Percentiles rank a stretch among this genome's conserved stretches.
Conservation (phyloP, 2,888 invertebrate species). For the Rutpela maculata region DNA sequence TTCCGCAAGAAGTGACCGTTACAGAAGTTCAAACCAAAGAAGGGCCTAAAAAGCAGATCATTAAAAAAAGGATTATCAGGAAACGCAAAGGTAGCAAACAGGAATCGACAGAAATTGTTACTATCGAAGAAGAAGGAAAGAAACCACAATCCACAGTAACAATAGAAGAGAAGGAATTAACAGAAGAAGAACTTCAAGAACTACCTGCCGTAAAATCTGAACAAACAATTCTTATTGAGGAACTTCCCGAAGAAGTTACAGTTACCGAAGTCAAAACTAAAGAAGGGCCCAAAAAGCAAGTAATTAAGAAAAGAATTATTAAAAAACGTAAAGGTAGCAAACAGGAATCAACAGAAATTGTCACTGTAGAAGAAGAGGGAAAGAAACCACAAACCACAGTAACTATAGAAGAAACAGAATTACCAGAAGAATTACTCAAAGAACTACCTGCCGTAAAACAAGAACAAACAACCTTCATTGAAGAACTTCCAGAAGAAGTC, state of each 20-base stretch:
- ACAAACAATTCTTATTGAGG: not conserved
- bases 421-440: conserved; percentile 47
- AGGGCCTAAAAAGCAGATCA: conserved; percentile 61
- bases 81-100: conserved; percentile 7
- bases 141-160: conserved; percentile 64
- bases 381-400: conserved; percentile 11
- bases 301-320: conserved; percentile 54
- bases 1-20: conserved; percentile 61
- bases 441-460: conserved; percentile 66
- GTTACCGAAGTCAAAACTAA: not conserved
- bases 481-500: conserved; percentile 66
- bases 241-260: conserved; percentile 5
- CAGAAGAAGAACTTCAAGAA: conserved; percentile 53
- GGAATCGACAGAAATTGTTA: conserved; percentile 11
- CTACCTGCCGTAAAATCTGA: not conserved
- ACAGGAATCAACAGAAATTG: conserved; percentile 10
- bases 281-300: conserved; percentile 37
- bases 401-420: conserved; percentile 1
- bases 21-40: conserved; percentile 59
- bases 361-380: conserved; percentile 1
- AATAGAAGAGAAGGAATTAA: conserved; percentile 64
- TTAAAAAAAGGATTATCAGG: not conserved
- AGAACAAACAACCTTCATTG: conserved; percentile 60
- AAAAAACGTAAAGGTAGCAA: conserved; percentile 65
- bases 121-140: conserved; percentile 5